These are phyloP conservation scores for Macrosiphum euphorbiae DNA, from an alignment of 2,888 invertebrate species.

Conservation along the genomic window DNA sequence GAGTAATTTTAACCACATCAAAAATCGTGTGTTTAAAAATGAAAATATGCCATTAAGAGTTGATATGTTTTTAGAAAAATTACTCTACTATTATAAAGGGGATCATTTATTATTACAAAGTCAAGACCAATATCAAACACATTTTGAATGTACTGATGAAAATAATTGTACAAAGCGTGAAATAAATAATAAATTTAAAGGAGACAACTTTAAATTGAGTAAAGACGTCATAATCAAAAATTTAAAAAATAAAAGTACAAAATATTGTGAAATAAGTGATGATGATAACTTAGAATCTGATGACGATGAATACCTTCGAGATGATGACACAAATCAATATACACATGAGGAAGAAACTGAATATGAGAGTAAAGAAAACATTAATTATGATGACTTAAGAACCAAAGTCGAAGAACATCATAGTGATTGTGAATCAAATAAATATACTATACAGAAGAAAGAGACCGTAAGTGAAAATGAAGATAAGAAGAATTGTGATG, in stretches of 20 bases:
- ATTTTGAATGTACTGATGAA: too few species aligned
- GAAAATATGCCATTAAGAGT: slow-evolving; percentile 1
- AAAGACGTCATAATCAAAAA: too few species aligned
- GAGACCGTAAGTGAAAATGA: background rate
- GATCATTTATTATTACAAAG: background rate
- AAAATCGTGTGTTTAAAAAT: background rate
- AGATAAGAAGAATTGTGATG: background rate
- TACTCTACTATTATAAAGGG: background rate
- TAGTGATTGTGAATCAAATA: background rate
- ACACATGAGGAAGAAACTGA: background rate
- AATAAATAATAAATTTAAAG: too few species aligned
- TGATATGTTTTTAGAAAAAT: slow-evolving; percentile 4
- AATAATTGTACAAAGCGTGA: background rate
- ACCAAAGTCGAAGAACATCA: background rate
- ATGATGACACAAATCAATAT: background rate
- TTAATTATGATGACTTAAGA: background rate
- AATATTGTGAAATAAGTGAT: too few species aligned
- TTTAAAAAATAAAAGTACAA: too few species aligned
- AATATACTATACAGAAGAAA: background rate
- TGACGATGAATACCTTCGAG: too few species aligned
- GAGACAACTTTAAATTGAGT: too few species aligned
- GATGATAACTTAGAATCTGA: too few species aligned
- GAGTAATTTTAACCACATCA: background rate
- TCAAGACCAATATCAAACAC: background rate
- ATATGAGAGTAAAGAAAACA: background rate